These are phyloP conservation scores for Stomatorhinus ivindoensis DNA, from an alignment of 2,113 vertebrate genomes.

Conservation along the genomic window DNA sequence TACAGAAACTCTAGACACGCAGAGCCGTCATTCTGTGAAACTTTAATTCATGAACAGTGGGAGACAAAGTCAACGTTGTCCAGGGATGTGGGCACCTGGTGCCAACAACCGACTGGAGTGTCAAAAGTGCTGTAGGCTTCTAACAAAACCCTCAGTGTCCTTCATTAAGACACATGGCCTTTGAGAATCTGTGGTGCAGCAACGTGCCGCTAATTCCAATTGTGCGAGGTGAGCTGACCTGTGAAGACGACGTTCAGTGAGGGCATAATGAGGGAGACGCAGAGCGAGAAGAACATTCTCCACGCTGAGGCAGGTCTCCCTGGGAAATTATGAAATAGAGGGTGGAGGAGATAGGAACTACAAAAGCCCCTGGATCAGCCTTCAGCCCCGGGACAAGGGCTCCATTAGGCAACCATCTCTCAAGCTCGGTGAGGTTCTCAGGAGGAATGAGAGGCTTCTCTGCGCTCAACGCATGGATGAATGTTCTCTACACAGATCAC, in stretches of 20 bases:
- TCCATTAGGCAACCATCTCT: not conserved
- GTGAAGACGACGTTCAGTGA: not conserved
- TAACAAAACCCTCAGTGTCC: not conserved
- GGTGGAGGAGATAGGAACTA: not conserved
- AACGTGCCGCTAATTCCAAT: not conserved
- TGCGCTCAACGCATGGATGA: not conserved
- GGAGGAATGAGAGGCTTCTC: not conserved
- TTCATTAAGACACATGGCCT: not conserved
- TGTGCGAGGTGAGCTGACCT: not conserved
- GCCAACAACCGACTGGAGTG: not conserved
- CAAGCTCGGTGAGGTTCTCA: not conserved
- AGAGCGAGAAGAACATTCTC: not conserved
- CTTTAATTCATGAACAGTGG: not conserved
- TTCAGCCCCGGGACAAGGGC: not conserved
- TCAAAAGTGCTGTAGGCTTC: not conserved
- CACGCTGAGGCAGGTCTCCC: not conserved
- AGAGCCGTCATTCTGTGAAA: not conserved
- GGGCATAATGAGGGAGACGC: not conserved
- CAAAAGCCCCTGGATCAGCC: not conserved
- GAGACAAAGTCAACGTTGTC: not conserved
- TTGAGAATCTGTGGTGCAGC: not conserved
- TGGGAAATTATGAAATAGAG: not conserved
- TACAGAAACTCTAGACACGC: not conserved
- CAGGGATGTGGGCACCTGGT: not conserved
- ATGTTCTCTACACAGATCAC: not conserved